These are phyloP conservation scores for Nansenia antarctica DNA, from an alignment of 2,113 vertebrate genomes.

Conservation along the genomic window DNA sequence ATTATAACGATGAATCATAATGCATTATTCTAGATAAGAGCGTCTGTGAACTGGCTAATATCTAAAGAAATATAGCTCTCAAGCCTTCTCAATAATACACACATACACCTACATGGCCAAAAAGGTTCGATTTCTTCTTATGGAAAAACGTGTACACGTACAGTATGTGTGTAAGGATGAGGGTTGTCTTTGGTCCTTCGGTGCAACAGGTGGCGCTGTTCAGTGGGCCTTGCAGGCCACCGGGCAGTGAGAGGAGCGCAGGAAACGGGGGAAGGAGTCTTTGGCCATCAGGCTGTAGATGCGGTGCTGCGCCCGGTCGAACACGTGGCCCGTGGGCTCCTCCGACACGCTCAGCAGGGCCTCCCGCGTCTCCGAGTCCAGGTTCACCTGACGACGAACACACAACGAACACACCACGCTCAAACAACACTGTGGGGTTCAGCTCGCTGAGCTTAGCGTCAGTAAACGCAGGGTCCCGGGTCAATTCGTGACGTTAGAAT, in stretches of 20 bases:
- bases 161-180: conserved; percentile 35
- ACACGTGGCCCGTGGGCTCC: conserved; percentile 72
- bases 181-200: neutral
- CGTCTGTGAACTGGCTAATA: neutral
- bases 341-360: conserved; percentile 76
- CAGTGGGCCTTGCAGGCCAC: conserved; percentile 46
- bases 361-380: conserved; percentile 89
- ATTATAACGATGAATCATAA: no score
- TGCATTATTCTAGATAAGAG: neutral
- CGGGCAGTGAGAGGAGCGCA: conserved; percentile 81
- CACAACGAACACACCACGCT: neutral
- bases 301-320: conserved; percentile 82
- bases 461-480: neutral
- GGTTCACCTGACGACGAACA: conserved; percentile 81
- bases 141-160: no score
- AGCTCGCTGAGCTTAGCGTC: neutral
- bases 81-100: no score
- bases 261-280: conserved; percentile 89
- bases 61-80: neutral
- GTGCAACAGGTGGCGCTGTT: neutral
- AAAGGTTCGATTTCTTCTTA: no score
- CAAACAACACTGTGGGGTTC: neutral
- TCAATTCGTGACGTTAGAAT: neutral
- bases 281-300: conserved; percentile 91
- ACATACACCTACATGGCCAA: no score